phyloP scores from a whole-genome alignment of 2,888 invertebrate species.

The Steinernema carpocapsae region DNA sequence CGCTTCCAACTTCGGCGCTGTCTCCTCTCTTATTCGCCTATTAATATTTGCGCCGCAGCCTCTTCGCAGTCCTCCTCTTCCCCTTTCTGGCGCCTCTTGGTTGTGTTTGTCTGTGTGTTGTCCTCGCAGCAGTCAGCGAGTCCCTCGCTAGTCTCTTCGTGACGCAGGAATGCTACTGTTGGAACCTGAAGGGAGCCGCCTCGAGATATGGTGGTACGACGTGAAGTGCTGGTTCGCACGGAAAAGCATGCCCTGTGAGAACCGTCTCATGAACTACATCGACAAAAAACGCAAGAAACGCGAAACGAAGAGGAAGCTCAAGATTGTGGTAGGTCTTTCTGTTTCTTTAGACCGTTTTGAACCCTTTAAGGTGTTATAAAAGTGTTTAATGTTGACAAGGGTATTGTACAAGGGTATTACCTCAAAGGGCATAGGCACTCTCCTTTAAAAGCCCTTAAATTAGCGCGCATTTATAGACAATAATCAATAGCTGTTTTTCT shows the following conservation, averaged over 20 bases:
- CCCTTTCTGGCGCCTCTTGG: too few relatives aligned
- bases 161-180: background rate
- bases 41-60: too few relatives aligned
- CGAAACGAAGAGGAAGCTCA: background rate
- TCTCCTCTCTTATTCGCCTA: too few relatives aligned
- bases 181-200: constrained; percentile 19
- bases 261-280: constrained; percentile 2
- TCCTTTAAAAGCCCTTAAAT: too few relatives aligned
- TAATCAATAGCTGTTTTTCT: too few relatives aligned
- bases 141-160: too few relatives aligned
- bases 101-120: background rate
- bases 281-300: background rate
- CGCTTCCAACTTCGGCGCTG: background rate
- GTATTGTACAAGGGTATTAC: too few relatives aligned
- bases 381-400: too few relatives aligned
- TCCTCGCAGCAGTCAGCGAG: background rate
- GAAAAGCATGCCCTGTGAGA: background rate
- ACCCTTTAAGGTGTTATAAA: too few relatives aligned
- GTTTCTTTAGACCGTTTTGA: background rate
- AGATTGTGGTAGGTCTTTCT: constrained; percentile 7
- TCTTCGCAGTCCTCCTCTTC: background rate
- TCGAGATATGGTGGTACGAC: constrained; percentile 26
- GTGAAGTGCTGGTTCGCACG: constrained; percentile 1
- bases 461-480: too few relatives aligned
- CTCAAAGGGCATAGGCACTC: too few relatives aligned